A percentile compares a stretch with the other conserved stretches of the same genome.
These are phyloP conservation scores for Poeciliopsis turrubarensis DNA, from an alignment of 2,113 vertebrate genomes.

Conservation along the genomic window DNA sequence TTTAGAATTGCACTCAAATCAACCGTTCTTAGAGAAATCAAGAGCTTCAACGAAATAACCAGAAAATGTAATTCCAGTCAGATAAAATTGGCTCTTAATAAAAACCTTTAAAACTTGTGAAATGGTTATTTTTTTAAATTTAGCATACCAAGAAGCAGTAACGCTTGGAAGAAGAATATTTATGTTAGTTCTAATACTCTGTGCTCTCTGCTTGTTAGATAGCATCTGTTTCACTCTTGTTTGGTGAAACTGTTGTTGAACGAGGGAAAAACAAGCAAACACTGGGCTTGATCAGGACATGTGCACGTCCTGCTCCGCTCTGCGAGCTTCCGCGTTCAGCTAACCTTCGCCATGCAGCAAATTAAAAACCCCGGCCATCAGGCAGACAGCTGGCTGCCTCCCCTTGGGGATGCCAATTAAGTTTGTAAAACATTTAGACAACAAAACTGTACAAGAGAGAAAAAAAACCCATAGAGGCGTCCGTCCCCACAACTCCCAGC, in stretches of 20 bases:
- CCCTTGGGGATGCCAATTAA: conserved; percentile 85
- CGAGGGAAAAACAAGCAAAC: conserved; percentile 75
- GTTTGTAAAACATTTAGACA: conserved; percentile 87
- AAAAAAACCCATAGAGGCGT: conserved; percentile 69
- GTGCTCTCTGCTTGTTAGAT: conserved; percentile 61
- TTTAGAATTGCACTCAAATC: too few relatives aligned
- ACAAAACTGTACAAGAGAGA: conserved; percentile 85
- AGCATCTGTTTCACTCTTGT: conserved; percentile 67
- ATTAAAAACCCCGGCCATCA: conserved; percentile 82
- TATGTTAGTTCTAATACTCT: conserved; percentile 5
- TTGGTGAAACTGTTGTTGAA: conserved; percentile 64
- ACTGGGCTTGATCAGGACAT: conserved; percentile 58
- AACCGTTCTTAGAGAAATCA: too few relatives aligned
- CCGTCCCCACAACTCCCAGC: conserved; percentile 72
- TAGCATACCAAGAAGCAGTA: too few relatives aligned
- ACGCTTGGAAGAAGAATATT: too few relatives aligned
- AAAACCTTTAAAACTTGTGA: too few relatives aligned
- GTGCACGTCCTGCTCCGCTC: conserved; percentile 67
- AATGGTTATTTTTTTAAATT: too few relatives aligned
- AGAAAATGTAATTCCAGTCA: too few relatives aligned
- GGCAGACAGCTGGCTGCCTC: conserved; percentile 83
- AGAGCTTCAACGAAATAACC: too few relatives aligned
- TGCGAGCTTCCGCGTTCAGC: conserved; percentile 68
- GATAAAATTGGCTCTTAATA: too few relatives aligned
- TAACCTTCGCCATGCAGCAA: conserved; percentile 74